Percentiles rank a stretch among this genome's conserved stretches.
These are phyloP conservation scores for Buteo buteo DNA, from an alignment of 2,113 vertebrate genomes.

Conservation along the genomic window DNA sequence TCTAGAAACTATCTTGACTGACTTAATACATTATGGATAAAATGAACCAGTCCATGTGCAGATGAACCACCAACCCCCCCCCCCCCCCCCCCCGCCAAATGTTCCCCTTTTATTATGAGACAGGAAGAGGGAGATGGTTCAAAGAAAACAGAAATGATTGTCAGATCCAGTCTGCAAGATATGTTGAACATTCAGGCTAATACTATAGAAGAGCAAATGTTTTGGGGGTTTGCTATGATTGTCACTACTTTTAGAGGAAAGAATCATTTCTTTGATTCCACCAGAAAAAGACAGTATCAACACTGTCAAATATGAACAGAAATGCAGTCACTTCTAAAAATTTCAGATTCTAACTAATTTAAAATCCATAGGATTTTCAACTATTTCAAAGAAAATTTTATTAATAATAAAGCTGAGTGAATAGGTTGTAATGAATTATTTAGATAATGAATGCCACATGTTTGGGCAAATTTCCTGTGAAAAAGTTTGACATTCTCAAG, in stretches of 20 bases:
- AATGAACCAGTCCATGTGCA: not conserved
- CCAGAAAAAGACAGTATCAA: not conserved
- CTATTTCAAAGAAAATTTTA: slow-evolving; percentile 42
- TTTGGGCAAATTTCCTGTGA: not conserved
- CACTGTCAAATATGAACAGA: slow-evolving; percentile 28
- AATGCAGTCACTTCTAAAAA: slow-evolving; percentile 26
- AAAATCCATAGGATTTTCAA: slow-evolving; percentile 34
- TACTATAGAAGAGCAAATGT: not conserved
- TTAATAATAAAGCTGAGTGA: slow-evolving; percentile 42
- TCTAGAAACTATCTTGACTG: not conserved
- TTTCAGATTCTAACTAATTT: slow-evolving; percentile 35
- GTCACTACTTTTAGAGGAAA: slow-evolving; percentile 9
- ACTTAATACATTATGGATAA: not conserved
- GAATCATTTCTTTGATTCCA: slow-evolving; percentile 10
- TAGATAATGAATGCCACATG: not conserved
- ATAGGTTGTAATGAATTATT: slow-evolving; percentile 41
- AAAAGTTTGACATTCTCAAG: not conserved
- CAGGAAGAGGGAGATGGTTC: not conserved
- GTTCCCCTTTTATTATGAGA: not conserved
- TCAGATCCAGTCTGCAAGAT: not conserved
- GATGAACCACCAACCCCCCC: not conserved
- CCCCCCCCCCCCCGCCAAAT: accelerated
- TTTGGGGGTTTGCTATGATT: not conserved
- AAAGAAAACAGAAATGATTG: slow-evolving; percentile 27
- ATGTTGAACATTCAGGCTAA: not conserved